Evolutionary conservation across 1,140 invertebrate genomes (phyloP).

Genomic region (Drosophila takahashii): DNA sequence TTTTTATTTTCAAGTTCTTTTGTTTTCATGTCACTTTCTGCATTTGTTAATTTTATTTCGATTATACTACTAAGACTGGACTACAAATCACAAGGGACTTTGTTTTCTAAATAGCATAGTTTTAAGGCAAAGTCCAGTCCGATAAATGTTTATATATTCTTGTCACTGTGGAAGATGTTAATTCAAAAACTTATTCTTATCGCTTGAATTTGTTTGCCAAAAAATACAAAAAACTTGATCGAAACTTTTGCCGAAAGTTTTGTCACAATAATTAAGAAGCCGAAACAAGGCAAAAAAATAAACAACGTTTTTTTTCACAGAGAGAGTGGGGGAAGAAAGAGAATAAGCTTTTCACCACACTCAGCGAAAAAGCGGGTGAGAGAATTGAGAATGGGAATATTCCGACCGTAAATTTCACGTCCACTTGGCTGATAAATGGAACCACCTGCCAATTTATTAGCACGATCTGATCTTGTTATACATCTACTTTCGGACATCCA

Average conservation of each 20-base stretch:
- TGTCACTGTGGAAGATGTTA: conserved; percentile 11
- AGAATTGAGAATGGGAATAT: conserved; percentile 1
- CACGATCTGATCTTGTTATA: conserved; percentile 3
- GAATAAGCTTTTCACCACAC: conserved; percentile 41
- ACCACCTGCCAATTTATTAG: conserved; percentile 18
- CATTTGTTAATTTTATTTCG: conserved; percentile 14
- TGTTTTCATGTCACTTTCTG: not conserved
- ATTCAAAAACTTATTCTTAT: conserved; percentile 3
- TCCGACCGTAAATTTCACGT: conserved; percentile 14
- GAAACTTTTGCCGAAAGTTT: conserved; percentile 44
- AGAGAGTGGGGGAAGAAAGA: not conserved
- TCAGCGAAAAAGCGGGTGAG: not conserved
- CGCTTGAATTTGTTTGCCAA: conserved; percentile 7
- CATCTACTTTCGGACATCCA: not conserved
- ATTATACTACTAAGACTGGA: conserved; percentile 56
- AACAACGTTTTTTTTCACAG: not conserved
- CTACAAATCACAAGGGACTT: conserved; percentile 72
- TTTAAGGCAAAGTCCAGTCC: conserved; percentile 77
- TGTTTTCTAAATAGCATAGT: conserved; percentile 56
- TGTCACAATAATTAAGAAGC: conserved; percentile 20
- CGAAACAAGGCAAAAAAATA: conserved; percentile 15
- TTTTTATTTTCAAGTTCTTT: not conserved
- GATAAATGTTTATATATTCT: conserved; percentile 40
- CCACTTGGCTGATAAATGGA: conserved; percentile 16
- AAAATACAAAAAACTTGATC: conserved; percentile 33